Percentiles rank a stretch among this genome's conserved stretches.
Conservation (phyloP, 1,140 invertebrate genomes). For the Triops cancriformis region DNA sequence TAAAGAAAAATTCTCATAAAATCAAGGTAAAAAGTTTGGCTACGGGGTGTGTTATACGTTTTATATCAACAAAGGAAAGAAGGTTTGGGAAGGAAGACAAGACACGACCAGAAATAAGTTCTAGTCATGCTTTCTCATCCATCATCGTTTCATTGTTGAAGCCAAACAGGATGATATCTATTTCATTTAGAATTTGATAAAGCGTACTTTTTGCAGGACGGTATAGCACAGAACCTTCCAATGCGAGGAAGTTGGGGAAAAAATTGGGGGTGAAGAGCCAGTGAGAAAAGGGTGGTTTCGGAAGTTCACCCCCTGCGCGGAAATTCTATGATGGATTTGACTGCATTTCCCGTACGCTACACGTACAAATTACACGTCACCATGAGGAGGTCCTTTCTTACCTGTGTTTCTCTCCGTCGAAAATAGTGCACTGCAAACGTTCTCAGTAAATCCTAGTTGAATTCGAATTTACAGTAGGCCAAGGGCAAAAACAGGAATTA, state of each 20-base stretch:
- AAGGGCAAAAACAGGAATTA: too few species aligned
- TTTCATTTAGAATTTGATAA: background rate
- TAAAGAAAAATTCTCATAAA: too few species aligned
- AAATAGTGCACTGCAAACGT: background rate
- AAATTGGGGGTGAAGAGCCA: background rate
- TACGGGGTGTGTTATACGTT: background rate
- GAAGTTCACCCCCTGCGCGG: background rate
- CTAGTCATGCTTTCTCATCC: conserved; percentile 7
- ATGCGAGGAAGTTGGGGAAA: too few species aligned
- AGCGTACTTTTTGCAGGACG: background rate
- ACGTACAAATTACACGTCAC: background rate
- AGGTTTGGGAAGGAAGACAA: background rate
- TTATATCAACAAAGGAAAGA: background rate
- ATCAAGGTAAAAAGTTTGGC: background rate
- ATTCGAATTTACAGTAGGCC: too few species aligned
- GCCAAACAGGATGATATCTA: background rate
- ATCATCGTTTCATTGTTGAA: background rate
- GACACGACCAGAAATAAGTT: conserved; percentile 5
- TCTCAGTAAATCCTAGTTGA: background rate
- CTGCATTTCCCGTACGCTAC: background rate
- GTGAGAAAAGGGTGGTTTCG: background rate
- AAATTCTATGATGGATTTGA: background rate
- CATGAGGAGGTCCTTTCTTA: background rate
- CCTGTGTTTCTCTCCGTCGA: background rate
- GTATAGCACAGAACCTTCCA: background rate